phyloP scores from a whole-genome alignment of 2,888 invertebrate species.

The Crocallis elinguaria region DNA sequence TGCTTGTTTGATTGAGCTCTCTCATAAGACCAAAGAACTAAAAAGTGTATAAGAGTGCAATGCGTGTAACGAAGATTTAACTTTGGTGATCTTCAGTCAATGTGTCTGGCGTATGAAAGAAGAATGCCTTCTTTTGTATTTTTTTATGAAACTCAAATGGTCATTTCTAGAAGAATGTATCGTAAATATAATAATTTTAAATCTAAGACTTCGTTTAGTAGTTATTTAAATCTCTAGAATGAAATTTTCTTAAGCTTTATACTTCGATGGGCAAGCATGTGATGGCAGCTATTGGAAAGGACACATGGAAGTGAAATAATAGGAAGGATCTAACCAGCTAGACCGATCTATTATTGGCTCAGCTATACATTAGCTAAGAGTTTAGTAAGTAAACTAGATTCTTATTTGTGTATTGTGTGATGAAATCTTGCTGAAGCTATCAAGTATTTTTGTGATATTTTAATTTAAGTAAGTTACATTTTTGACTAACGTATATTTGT shows the following conservation, averaged over 20 bases:
- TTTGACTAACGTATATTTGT: constrained; percentile 1
- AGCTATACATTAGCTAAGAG: too few relatives aligned
- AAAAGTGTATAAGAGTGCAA: constrained; percentile 10
- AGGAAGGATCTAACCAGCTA: too few relatives aligned
- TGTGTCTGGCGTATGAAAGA: constrained; percentile 1
- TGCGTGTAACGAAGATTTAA: constrained; percentile 2
- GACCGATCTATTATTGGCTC: too few relatives aligned
- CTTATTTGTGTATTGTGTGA: background rate
- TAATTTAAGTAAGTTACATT: constrained; percentile 10
- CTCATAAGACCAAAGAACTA: constrained; percentile 1
- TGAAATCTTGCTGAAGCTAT: background rate
- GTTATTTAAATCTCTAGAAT: background rate
- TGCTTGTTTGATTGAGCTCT: constrained; percentile 81
- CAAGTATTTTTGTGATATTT: constrained; percentile 22
- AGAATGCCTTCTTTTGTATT: constrained; percentile 59
- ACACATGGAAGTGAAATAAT: too few relatives aligned
- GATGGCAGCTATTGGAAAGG: too few relatives aligned
- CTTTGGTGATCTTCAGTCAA: constrained; percentile 7
- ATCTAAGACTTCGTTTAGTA: background rate
- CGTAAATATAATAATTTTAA: background rate
- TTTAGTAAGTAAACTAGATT: too few relatives aligned
- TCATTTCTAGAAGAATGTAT: background rate
- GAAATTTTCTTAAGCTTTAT: too few relatives aligned
- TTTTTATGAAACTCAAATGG: constrained; percentile 57
- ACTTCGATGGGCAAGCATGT: too few relatives aligned